Conservation (phyloP, 2,797 vertebrate species). For the Ptychobarbus kaznakovi region DNA sequence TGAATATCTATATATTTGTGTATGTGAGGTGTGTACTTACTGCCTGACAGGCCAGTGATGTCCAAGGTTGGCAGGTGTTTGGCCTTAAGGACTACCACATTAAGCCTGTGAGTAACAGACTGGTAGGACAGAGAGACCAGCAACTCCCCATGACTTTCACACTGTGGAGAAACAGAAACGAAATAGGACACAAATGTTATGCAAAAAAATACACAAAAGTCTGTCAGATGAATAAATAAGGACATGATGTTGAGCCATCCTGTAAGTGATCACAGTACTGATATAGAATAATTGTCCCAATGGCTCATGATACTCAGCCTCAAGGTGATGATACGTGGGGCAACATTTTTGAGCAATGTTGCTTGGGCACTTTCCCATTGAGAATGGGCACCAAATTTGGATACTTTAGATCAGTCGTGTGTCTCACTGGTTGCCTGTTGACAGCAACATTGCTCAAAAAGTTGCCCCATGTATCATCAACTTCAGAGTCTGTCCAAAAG, state of each 20-base stretch:
- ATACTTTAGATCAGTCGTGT: not conserved
- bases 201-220: not conserved
- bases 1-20: constrained; percentile 4
- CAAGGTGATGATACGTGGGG: not conserved
- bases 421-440: not conserved
- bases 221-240: not conserved
- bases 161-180: constrained; percentile 72
- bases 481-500: not conserved
- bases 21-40: constrained; percentile 73
- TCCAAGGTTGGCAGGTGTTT: constrained; percentile 89
- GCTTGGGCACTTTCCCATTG: not conserved
- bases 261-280: not conserved
- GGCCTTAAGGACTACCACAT: constrained; percentile 87
- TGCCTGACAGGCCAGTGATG: constrained; percentile 89
- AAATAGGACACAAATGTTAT: not conserved
- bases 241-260: not conserved
- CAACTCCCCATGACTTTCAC: constrained; percentile 85
- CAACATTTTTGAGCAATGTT: not conserved
- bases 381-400: not conserved
- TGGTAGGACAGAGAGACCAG: constrained; percentile 87
- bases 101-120: constrained; percentile 85
- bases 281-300: not conserved
- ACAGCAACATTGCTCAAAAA: not conserved
- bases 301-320: not conserved
- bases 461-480: not conserved